Conservation (phyloP, 2,113 vertebrate genomes). For the Callopanchax toddi region DNA sequence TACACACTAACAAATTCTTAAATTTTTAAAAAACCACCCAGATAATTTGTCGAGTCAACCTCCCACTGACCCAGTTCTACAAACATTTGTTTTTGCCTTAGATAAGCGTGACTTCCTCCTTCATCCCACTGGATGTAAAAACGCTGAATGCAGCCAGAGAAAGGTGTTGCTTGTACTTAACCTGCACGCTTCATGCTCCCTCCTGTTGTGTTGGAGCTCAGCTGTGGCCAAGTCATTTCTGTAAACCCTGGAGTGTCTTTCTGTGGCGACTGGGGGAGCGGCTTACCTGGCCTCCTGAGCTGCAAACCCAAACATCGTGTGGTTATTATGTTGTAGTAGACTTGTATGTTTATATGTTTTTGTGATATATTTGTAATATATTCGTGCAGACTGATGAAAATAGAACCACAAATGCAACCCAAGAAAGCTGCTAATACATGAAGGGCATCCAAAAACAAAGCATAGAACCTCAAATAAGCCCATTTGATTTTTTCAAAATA, state of each 20-base stretch:
- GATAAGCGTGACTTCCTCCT: constrained; percentile 27
- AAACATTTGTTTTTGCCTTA: constrained; percentile 21
- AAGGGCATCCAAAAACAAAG: too few relatives aligned
- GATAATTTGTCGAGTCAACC: constrained; percentile 11
- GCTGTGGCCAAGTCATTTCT: constrained; percentile 10
- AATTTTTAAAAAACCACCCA: constrained; percentile 1
- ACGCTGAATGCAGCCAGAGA: constrained; percentile 11
- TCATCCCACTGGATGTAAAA: constrained; percentile 12
- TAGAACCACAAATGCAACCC: too few relatives aligned
- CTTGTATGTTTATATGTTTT: not conserved
- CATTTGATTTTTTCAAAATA: too few relatives aligned
- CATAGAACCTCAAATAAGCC: too few relatives aligned
- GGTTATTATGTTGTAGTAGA: not conserved
- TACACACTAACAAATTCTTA: constrained; percentile 22
- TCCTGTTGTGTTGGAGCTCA: constrained; percentile 10
- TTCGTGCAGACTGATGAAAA: too few relatives aligned
- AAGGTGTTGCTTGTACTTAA: constrained; percentile 35
- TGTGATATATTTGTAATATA: not conserved
- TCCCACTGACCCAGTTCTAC: constrained; percentile 30
- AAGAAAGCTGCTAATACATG: too few relatives aligned
- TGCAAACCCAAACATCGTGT: constrained; percentile 13
- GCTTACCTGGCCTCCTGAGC: constrained; percentile 16
- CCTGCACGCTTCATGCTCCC: constrained; percentile 21
- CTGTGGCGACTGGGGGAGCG: constrained; percentile 5
- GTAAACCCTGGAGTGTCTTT: not conserved